These are phyloP conservation scores for Notothenia rossii DNA, from an alignment of 2,113 vertebrate species.

Conservation along the genomic window DNA sequence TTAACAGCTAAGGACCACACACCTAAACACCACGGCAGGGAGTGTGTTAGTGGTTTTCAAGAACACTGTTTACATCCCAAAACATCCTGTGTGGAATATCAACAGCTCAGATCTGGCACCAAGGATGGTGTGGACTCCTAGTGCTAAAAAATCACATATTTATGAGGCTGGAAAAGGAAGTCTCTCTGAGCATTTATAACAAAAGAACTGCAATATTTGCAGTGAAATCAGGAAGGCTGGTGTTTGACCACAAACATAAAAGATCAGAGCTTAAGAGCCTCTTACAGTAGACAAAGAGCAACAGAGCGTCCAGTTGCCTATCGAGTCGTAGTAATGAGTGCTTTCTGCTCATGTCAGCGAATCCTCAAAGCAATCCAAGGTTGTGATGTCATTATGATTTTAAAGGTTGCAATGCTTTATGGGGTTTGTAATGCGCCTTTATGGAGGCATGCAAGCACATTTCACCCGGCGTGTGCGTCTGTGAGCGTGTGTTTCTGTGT, in stretches of 20 bases:
- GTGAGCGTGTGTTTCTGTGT: conserved; percentile 51
- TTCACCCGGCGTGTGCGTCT: conserved; percentile 35
- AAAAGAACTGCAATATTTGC: not conserved
- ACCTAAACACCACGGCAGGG: conserved; percentile 50
- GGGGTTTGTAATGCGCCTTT: conserved; percentile 78
- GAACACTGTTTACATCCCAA: conserved; percentile 65
- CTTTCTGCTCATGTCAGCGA: conserved; percentile 82
- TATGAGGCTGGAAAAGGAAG: conserved; percentile 14
- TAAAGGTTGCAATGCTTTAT: conserved; percentile 81
- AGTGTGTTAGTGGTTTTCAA: conserved; percentile 69
- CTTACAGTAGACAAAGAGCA: conserved; percentile 71
- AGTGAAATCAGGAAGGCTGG: conserved; percentile 8
- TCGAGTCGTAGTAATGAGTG: conserved; percentile 69
- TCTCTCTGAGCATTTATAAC: not conserved
- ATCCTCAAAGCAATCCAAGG: conserved; percentile 81
- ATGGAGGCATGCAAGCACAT: conserved; percentile 68
- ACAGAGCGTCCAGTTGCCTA: conserved; percentile 54
- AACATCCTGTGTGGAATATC: conserved; percentile 60
- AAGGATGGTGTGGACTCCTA: conserved; percentile 37
- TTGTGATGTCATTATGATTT: conserved; percentile 83
- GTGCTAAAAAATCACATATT: conserved; percentile 37
- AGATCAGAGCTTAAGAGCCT: conserved; percentile 40
- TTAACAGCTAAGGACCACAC: conserved; percentile 80
- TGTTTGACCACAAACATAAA: conserved; percentile 22
- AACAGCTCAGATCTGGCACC: conserved; percentile 47